Base-by-base conservation (phyloP, 2,797 vertebrate genomes). In the Smutsia gigantea region DNA sequence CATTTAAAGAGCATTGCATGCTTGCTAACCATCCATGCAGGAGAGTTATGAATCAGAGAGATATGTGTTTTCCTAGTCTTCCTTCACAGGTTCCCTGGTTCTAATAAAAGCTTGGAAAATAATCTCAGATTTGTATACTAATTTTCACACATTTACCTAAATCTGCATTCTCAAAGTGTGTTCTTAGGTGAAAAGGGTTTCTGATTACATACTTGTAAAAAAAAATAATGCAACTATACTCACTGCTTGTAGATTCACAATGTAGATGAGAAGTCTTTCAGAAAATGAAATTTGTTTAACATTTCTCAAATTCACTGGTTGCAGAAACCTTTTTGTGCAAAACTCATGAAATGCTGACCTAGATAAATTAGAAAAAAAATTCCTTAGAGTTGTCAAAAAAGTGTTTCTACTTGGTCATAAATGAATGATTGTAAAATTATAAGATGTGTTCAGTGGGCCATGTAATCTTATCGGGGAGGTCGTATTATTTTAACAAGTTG, bases 281-380 rank as follows among this genome's bases (percentile, higher is more conserved):
- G 51, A 49, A 94, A 87, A 94, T 37, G 81, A 93, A 88, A 75
- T 39, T 63, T 61, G 14, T 61, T 89, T 77, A 78, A 75, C n/a
- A n/a, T 90, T 83, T 87, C n/a, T 83, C 55, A 96, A 34, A 86
- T 75, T 77, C 91, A 18, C 42, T 87, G 15, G 81, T 74, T 92
- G 85, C 1, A 82, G 78, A 81, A 77, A 51, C 18, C 85, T 23
- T 69, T 87, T 66, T 88, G 15, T 66, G 31, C 88, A 69, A 93
- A 88, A 85, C n/a, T 93, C 72, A 77, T 23, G 21, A 94, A 90
- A 74, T 94, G 59, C 34, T 90, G 74, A 83, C 71, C 78, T 85
- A 96, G n/a, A 74, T 90, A 95, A 97, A 88, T 49, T 85, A 92
- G 81, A 49, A 46, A 69, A 81, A 78, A 59, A 37, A n/a, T 92